phyloP scores from a whole-genome alignment of 2,113 vertebrate species.

The Carassius auratus region DNA sequence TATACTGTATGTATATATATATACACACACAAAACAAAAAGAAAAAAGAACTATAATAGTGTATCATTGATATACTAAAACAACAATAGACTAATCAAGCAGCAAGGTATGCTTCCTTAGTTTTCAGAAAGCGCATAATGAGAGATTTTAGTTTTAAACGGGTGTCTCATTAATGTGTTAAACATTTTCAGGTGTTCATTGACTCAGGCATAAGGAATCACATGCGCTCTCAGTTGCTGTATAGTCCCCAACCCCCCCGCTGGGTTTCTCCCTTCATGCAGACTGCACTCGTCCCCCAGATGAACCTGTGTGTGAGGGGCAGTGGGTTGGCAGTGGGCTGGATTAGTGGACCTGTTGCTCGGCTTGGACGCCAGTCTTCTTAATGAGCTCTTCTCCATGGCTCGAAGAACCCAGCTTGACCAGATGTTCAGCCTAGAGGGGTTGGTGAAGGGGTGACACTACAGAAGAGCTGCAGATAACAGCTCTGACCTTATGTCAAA shows the following conservation, averaged over 20 bases:
- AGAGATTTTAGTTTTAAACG: background rate
- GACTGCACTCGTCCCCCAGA: slow-evolving; percentile 75
- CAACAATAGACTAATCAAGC: no score
- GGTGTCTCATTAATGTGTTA: background rate
- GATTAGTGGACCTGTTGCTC: slow-evolving; percentile 65
- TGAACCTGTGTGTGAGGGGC: slow-evolving; percentile 74
- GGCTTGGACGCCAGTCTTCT: slow-evolving; percentile 40
- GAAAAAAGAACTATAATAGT: no score
- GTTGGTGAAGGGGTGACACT: background rate
- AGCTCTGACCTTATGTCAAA: slow-evolving; percentile 11
- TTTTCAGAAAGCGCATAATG: background rate
- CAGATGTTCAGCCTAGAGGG: slow-evolving; percentile 53
- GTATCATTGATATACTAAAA: no score
- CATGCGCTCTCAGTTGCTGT: slow-evolving; percentile 23
- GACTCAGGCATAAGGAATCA: slow-evolving; percentile 42
- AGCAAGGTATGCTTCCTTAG: background rate
- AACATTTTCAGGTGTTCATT: slow-evolving; percentile 23
- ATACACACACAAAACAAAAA: no score
- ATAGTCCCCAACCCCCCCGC: background rate
- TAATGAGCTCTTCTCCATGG: slow-evolving; percentile 65
- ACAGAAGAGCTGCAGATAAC: slow-evolving; percentile 14
- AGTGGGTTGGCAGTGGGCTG: slow-evolving; percentile 68
- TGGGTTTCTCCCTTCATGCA: slow-evolving; percentile 64
- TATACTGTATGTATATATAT: no score
- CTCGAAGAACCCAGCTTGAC: slow-evolving; percentile 53